A percentile compares a stretch with the other conserved stretches of the same genome.
Conservation (phyloP, 2,888 invertebrate genomes). For the Cataglyphis altisquamis region DNA sequence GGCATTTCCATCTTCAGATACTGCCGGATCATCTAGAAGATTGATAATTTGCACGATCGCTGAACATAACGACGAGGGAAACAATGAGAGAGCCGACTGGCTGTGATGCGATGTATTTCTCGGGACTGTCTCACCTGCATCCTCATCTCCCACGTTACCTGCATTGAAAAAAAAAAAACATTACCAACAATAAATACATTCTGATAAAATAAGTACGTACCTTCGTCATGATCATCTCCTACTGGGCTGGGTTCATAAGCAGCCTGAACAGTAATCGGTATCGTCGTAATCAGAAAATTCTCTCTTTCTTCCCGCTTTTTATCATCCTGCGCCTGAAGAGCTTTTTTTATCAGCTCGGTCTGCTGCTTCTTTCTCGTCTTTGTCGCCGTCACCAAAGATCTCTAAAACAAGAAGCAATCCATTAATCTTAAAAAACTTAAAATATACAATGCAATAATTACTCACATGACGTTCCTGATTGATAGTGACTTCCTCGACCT, state of each 20-base stretch:
- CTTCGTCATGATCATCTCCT: conserved; percentile 95
- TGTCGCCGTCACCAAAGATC: conserved; percentile 98
- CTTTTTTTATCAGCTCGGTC: conserved; percentile 98
- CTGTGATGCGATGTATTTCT: conserved; percentile 93
- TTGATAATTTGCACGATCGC: conserved; percentile 98
- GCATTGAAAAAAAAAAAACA: neutral
- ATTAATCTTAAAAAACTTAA: neutral
- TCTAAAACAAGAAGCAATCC: conserved; percentile 87
- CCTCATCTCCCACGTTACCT: conserved; percentile 86
- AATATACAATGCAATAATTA: conserved; percentile 60
- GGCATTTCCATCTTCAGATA: conserved; percentile 96
- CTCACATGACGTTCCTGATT: conserved; percentile 98
- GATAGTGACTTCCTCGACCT: conserved; percentile 99
- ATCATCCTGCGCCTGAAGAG: conserved; percentile 98
- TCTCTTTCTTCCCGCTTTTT: conserved; percentile 97
- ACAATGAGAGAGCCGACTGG: conserved; percentile 97
- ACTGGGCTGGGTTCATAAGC: conserved; percentile 97
- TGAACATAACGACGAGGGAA: conserved; percentile 98
- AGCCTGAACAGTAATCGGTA: conserved; percentile 97
- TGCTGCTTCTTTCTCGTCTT: conserved; percentile 99
- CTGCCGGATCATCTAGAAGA: conserved; percentile 98
- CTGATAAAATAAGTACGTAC: conserved; percentile 84
- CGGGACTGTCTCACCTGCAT: conserved; percentile 89
- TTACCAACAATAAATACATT: neutral
- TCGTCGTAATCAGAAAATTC: conserved; percentile 97